Percentiles rank a stretch among this genome's conserved stretches.
phyloP scores from a whole-genome alignment of 2,113 vertebrate genomes.

The Montifringilla adamsi region DNA sequence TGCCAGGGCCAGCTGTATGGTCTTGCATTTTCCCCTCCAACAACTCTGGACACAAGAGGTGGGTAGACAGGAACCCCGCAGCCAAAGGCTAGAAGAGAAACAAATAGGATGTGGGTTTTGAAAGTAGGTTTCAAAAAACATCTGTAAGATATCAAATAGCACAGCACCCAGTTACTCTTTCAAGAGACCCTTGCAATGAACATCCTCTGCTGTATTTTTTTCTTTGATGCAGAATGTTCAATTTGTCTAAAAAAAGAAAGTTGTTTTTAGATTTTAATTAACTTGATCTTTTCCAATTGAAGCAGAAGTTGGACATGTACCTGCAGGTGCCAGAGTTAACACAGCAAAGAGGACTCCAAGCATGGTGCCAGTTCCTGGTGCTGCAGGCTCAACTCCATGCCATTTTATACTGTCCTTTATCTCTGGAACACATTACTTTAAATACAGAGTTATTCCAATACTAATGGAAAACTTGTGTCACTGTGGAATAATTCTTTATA shows the following conservation, averaged over 20 bases:
- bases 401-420: conserved; percentile 16
- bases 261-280: background rate
- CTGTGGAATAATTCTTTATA: background rate
- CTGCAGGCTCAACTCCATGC: background rate
- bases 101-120: background rate
- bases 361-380: background rate
- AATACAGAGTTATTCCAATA: background rate
- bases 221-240: background rate
- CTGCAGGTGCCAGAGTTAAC: conserved; percentile 46
- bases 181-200: background rate
- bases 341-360: conserved; percentile 7
- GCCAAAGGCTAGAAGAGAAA: conserved; percentile 22
- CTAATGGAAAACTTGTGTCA: background rate
- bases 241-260: background rate
- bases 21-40: conserved; percentile 51
- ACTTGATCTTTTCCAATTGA: background rate
- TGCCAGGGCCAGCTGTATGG: conserved; percentile 76
- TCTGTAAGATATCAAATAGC: background rate
- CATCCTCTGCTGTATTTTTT: background rate
- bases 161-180: background rate
- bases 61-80: conserved; percentile 31
- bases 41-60: conserved; percentile 16
- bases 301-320: background rate
- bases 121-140: background rate
- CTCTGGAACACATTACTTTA: background rate